A percentile compares a stretch with the other conserved stretches of the same genome.
Evolutionary conservation across 2,888 invertebrate genomes (phyloP).

Genomic region (Netelia virgata): DNA sequence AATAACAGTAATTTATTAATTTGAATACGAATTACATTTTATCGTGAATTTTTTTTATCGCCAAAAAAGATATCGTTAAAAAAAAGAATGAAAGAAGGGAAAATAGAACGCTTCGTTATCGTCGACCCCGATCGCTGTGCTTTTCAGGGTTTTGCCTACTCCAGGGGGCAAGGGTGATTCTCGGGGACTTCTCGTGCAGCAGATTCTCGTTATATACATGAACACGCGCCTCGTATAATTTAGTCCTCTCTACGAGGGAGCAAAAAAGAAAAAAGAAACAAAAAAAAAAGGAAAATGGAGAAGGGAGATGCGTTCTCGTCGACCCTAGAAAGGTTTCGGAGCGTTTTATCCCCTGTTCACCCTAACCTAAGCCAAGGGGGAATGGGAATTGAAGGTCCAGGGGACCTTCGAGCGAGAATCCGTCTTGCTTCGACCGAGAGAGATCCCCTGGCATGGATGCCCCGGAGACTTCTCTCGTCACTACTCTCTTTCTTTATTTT

Average conservation of each 20-base stretch:
- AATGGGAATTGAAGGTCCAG: slow-evolving; percentile 52
- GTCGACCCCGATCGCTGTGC: slow-evolving; percentile 22
- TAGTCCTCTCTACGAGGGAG: background rate
- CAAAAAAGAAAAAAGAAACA: background rate
- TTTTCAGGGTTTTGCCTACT: slow-evolving; percentile 29
- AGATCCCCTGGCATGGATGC: background rate
- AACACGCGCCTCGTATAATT: slow-evolving; percentile 29
- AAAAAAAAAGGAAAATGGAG: background rate
- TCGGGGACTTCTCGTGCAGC: slow-evolving; percentile 1
- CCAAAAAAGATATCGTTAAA: slow-evolving; percentile 15
- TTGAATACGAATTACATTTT: too few species aligned
- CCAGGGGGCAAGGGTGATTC: slow-evolving; percentile 8
- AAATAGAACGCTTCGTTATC: slow-evolving; percentile 30
- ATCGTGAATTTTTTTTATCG: background rate
- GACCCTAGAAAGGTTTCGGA: slow-evolving; percentile 23
- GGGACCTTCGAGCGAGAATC: slow-evolving; percentile 29
- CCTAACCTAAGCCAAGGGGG: slow-evolving; percentile 62
- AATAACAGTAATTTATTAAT: too few species aligned
- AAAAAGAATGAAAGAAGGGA: background rate
- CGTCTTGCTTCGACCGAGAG: slow-evolving; percentile 17
- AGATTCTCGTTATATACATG: slow-evolving; percentile 41
- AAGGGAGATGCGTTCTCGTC: slow-evolving; percentile 17
- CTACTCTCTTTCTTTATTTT: slow-evolving; percentile 30
- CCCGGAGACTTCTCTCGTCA: slow-evolving; percentile 33
- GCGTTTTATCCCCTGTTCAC: slow-evolving; percentile 47